A percentile compares a stretch with the other conserved stretches of the same genome.
Conservation (phyloP, 2,888 invertebrate genomes). For the Acrobasis consociella region DNA sequence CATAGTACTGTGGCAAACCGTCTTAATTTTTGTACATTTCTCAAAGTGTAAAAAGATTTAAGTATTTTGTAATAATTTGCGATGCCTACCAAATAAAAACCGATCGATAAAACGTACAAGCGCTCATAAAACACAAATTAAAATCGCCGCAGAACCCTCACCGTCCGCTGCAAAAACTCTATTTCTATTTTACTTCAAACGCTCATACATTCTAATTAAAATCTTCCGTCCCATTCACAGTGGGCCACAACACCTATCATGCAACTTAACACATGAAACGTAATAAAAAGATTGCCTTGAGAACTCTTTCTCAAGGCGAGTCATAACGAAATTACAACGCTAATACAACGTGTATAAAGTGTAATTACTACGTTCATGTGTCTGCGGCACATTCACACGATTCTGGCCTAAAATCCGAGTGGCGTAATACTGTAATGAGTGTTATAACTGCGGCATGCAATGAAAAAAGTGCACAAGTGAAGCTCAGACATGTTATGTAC, state of each 20-base stretch:
- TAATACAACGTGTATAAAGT: slow-evolving; percentile 2
- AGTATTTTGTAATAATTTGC: too few species aligned
- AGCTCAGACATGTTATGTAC: background rate
- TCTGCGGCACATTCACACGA: slow-evolving; percentile 20
- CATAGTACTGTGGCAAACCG: too few species aligned
- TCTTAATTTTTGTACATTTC: too few species aligned
- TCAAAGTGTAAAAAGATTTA: too few species aligned
- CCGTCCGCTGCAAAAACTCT: background rate
- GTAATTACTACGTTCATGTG: slow-evolving; percentile 10
- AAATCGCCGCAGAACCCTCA: too few species aligned
- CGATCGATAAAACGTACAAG: too few species aligned
- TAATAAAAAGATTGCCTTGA: background rate
- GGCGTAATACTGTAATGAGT: slow-evolving; percentile 34
- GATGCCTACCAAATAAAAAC: too few species aligned
- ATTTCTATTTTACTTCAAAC: background rate
- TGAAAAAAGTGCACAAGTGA: background rate
- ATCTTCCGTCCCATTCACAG: too few species aligned
- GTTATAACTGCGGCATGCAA: slow-evolving; percentile 35
- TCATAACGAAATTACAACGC: slow-evolving; percentile 11
- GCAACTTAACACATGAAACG: background rate
- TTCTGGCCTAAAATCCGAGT: slow-evolving; percentile 28
- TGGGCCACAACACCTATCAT: too few species aligned
- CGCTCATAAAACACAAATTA: too few species aligned
- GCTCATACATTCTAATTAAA: too few species aligned
- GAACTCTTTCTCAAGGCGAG: slow-evolving; percentile 2